phyloP scores from a whole-genome alignment of 2,113 vertebrate genomes.

The Hippocampus zosterae region DNA sequence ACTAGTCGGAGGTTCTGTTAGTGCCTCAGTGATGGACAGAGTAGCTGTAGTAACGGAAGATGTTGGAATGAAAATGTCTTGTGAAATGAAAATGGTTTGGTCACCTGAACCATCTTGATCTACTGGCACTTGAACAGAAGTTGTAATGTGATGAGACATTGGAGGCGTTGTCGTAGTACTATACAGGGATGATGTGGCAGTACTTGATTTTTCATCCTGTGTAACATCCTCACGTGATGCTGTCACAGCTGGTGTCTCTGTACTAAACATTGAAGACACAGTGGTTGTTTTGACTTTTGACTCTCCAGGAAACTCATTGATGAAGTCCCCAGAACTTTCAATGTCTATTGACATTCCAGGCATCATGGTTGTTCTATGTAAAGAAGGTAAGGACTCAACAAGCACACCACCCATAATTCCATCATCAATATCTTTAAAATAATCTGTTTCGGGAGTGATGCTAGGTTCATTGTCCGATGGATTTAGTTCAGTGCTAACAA shows the following conservation, averaged over 20 bases:
- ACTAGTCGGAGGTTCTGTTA: not conserved
- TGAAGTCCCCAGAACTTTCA: slow-evolving; percentile 5
- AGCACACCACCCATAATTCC: not conserved
- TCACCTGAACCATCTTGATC: slow-evolving; percentile 5
- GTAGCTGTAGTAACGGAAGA: not conserved
- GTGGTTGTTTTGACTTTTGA: not conserved
- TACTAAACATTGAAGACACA: not conserved
- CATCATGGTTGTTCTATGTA: not conserved
- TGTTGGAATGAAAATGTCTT: not conserved
- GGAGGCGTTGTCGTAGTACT: slow-evolving; percentile 3
- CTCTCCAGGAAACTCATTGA: not conserved
- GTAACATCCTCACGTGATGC: not conserved
- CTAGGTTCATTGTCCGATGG: not conserved
- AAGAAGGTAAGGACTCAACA: not conserved
- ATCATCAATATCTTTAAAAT: not conserved
- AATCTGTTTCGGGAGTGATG: not conserved
- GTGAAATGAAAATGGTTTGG: too few species aligned
- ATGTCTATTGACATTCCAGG: not conserved
- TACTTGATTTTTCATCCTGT: not conserved
- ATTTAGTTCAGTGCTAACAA: not conserved
- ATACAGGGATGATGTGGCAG: not conserved
- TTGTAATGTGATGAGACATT: not conserved
- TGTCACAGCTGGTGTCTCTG: not conserved
- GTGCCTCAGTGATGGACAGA: not conserved
- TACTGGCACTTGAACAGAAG: not conserved